phyloP scores from a whole-genome alignment of 2,888 invertebrate species.

The Nomada lathburiana region DNA sequence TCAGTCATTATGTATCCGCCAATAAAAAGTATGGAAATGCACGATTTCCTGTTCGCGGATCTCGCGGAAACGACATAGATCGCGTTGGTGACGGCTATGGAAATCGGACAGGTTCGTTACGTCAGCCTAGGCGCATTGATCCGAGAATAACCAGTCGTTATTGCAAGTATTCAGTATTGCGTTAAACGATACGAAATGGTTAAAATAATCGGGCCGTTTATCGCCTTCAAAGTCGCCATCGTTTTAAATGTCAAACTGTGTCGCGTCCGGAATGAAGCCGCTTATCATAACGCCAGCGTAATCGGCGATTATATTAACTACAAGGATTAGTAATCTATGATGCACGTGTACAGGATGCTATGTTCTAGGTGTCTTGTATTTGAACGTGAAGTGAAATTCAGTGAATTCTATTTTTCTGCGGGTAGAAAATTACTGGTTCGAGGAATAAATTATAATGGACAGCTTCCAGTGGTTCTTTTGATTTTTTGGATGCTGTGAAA shows the following conservation, averaged over 20 bases:
- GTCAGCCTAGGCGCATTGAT: slow-evolving; percentile 38
- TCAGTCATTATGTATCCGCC: background rate
- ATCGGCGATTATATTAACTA: background rate
- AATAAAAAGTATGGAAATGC: slow-evolving; percentile 16
- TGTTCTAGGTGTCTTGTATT: background rate
- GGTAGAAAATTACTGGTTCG: background rate
- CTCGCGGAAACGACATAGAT: slow-evolving; percentile 31
- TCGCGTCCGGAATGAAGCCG: slow-evolving; percentile 10
- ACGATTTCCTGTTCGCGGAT: background rate
- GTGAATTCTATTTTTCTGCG: background rate
- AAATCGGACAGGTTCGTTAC: slow-evolving; percentile 50
- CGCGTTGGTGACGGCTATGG: slow-evolving; percentile 39
- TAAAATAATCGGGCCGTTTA: slow-evolving; percentile 29
- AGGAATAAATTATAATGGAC: background rate
- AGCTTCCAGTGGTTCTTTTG: background rate
- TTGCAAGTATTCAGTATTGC: slow-evolving; percentile 30
- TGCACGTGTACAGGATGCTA: slow-evolving; percentile 5
- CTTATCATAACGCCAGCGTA: background rate
- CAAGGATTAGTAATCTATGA: background rate
- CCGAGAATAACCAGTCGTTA: slow-evolving; percentile 41
- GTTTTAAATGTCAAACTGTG: slow-evolving; percentile 39
- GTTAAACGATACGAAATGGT: slow-evolving; percentile 29
- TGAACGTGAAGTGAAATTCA: background rate
- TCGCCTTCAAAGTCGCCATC: slow-evolving; percentile 12
- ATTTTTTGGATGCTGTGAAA: background rate